Conservation (phyloP, 2,888 invertebrate species). For the Hemicrepidius hirtus region DNA sequence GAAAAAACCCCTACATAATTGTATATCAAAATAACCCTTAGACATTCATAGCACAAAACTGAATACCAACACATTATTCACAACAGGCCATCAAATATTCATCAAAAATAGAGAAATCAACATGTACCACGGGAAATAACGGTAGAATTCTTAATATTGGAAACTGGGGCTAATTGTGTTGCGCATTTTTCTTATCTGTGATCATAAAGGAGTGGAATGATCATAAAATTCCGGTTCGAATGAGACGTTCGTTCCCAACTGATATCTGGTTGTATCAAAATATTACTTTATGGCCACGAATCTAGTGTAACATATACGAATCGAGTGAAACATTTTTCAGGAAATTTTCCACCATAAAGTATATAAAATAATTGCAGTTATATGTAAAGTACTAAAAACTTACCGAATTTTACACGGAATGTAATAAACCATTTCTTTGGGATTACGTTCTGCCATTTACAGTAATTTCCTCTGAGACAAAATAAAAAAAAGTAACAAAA, state of each 20-base stretch:
- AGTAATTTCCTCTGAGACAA: conserved; percentile 51
- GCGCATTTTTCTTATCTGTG: conserved; percentile 51
- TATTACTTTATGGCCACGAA: conserved; percentile 34
- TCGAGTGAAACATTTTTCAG: conserved; percentile 11
- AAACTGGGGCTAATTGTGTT: conserved; percentile 48
- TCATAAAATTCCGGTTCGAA: conserved; percentile 48
- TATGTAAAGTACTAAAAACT: neutral
- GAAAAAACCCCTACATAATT: conserved; percentile 5
- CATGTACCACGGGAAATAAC: conserved; percentile 36
- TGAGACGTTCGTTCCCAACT: conserved; percentile 41
- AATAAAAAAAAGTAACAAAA: conserved; percentile 51
- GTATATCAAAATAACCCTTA: conserved; percentile 8
- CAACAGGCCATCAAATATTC: conserved; percentile 49
- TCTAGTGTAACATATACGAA: conserved; percentile 22
- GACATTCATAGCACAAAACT: conserved; percentile 14
- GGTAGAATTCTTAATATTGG: conserved; percentile 45
- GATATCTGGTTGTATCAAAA: conserved; percentile 40
- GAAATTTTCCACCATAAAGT: conserved; percentile 2
- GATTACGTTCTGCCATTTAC: conserved; percentile 39
- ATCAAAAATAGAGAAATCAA: conserved; percentile 51
- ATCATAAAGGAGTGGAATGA: conserved; percentile 48
- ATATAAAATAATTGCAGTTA: conserved; percentile 5
- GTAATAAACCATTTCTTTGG: conserved; percentile 42
- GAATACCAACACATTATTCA: conserved; percentile 38
- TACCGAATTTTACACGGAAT: conserved; percentile 25